Evolutionary conservation across 2,113 vertebrate genomes (phyloP).

Genomic region (Motacilla alba): DNA sequence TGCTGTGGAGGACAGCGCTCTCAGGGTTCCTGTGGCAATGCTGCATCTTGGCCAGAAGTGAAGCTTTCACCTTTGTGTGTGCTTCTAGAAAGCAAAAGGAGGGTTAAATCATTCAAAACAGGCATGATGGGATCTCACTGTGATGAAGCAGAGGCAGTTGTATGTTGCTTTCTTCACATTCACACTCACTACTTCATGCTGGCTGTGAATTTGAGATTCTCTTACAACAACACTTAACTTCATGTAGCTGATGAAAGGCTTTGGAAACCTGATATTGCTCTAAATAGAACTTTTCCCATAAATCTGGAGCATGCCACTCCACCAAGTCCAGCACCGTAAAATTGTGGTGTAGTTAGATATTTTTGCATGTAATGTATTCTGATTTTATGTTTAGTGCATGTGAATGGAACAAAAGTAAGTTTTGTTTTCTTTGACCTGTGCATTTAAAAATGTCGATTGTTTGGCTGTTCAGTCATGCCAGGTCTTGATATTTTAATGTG

Average conservation of each 20-base stretch:
- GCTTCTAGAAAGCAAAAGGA: neutral
- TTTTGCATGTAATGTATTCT: neutral
- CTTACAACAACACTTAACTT: neutral
- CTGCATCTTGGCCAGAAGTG: neutral
- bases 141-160: neutral
- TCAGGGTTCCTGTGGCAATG: neutral
- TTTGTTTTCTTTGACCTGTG: neutral
- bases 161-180: neutral
- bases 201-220: neutral
- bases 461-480: neutral
- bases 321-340: neutral
- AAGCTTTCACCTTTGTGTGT: neutral
- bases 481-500: neutral
- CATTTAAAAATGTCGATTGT: neutral
- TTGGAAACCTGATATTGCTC: neutral
- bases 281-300: neutral
- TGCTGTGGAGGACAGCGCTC: neutral
- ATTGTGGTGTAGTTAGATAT: neutral
- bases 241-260: neutral
- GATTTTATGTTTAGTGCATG: neutral
- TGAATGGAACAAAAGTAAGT: neutral
- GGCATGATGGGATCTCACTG: rapidly evolving
- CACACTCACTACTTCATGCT: rapidly evolving
- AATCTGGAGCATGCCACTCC: neutral
- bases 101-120: neutral